Percentiles rank a stretch among this genome's conserved stretches.
Conservation (phyloP, 2,797 vertebrate species). For the Eurystomus glaucurus region DNA sequence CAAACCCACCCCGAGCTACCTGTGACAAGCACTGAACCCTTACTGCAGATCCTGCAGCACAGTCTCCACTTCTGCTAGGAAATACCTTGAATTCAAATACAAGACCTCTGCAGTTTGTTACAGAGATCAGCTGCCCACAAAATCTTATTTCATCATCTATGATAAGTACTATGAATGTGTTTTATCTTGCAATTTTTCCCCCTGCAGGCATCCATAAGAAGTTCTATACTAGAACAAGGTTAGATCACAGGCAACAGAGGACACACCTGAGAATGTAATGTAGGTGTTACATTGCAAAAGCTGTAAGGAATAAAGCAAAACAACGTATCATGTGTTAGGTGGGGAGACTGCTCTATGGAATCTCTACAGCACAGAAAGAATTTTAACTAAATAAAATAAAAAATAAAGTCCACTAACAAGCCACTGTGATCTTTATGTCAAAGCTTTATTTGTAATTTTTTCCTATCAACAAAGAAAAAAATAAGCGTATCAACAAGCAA, state of each 20-base stretch:
- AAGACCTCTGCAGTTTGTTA: not conserved
- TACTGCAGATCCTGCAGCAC: not conserved
- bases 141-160: not conserved
- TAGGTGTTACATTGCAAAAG: not conserved
- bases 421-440: constrained; percentile 47
- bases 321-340: not conserved
- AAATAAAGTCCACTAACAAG: constrained; percentile 37
- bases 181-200: constrained; percentile 18
- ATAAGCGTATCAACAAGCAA: constrained; percentile 82
- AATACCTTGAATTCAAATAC: not conserved
- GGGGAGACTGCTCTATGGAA: not conserved
- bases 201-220: constrained; percentile 5
- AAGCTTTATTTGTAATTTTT: constrained; percentile 62
- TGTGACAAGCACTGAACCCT: not conserved
- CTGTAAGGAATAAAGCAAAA: constrained; percentile 68
- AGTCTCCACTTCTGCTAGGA: not conserved
- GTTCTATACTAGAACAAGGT: constrained; percentile 1
- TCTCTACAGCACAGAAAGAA: not conserved
- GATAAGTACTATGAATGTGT: not conserved
- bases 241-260: constrained; percentile 1
- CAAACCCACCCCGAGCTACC: not conserved
- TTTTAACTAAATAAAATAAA: constrained; percentile 48
- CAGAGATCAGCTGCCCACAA: not conserved
- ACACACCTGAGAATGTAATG: not conserved
- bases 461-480: constrained; percentile 61